Evolutionary conservation across 1,140 invertebrate species (phyloP).

Genomic region (Planococcus citri): DNA sequence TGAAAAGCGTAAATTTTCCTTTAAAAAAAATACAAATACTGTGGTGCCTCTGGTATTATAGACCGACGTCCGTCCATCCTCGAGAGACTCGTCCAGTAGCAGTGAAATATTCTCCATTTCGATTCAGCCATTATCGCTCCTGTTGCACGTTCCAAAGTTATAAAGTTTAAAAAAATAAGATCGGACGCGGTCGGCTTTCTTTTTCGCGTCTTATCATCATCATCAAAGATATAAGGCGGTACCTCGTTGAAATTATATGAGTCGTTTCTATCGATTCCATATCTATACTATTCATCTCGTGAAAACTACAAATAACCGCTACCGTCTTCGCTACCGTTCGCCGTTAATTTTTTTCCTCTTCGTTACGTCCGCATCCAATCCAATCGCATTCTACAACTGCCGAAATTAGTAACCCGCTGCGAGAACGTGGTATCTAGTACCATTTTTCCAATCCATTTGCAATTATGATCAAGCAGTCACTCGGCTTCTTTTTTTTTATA

Average conservation of each 20-base stretch:
- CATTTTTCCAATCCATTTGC: background rate
- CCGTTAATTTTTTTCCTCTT: background rate
- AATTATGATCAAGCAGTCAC: constrained; percentile 8
- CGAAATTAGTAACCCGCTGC: constrained; percentile 4
- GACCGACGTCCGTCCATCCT: background rate
- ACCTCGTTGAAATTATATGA: background rate
- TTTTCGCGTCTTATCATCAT: background rate
- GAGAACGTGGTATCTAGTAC: background rate
- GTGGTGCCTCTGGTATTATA: background rate
- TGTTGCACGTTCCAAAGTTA: no score
- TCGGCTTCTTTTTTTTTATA: no score
- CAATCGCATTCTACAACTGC: background rate
- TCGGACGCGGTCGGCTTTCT: background rate
- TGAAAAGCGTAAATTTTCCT: background rate
- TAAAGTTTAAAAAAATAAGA: no score
- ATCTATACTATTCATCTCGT: background rate
- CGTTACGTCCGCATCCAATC: no score
- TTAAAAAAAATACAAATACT: no score
- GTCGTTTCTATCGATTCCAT: background rate
- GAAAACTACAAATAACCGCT: constrained; percentile 2
- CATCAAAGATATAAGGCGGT: background rate
- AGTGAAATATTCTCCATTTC: background rate
- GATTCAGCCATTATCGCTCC: background rate
- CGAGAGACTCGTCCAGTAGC: no score
- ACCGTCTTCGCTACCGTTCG: background rate